Conservation (phyloP, 2,113 vertebrate genomes). For the Syrmaticus mikado region DNA sequence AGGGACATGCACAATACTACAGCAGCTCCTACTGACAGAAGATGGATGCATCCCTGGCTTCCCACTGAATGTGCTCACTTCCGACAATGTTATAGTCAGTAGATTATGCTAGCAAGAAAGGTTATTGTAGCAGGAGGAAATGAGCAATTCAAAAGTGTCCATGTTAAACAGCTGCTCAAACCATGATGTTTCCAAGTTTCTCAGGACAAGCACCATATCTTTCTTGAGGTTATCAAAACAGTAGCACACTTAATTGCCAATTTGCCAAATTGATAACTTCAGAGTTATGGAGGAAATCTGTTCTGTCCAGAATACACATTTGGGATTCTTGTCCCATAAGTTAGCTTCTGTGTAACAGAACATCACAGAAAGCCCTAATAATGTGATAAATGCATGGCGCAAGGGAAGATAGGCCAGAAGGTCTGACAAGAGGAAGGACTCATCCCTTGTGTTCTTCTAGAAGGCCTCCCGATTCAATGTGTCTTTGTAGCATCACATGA, state of each 20-base stretch:
- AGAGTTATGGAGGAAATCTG: background rate
- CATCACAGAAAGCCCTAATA: background rate
- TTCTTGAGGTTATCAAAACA: background rate
- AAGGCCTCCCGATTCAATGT: background rate
- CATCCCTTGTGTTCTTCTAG: background rate
- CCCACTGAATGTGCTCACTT: background rate
- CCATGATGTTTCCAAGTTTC: background rate
- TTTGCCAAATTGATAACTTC: background rate
- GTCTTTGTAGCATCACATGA: background rate
- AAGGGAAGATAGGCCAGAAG: background rate
- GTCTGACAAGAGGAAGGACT: background rate
- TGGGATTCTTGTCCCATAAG: background rate
- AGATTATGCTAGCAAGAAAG: background rate
- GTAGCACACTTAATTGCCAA: background rate
- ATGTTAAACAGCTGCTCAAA: background rate
- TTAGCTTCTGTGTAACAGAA: background rate
- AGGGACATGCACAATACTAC: constrained; percentile 50
- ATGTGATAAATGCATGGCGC: background rate
- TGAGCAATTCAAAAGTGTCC: background rate
- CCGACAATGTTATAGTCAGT: background rate
- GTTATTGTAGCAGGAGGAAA: background rate
- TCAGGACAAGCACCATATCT: background rate
- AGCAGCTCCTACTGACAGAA: constrained; percentile 67
- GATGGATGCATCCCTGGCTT: constrained; percentile 14
- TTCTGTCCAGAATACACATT: accelerated